Base-by-base conservation (phyloP, 1,140 invertebrate species). In the Camponotus vicinus region DNA sequence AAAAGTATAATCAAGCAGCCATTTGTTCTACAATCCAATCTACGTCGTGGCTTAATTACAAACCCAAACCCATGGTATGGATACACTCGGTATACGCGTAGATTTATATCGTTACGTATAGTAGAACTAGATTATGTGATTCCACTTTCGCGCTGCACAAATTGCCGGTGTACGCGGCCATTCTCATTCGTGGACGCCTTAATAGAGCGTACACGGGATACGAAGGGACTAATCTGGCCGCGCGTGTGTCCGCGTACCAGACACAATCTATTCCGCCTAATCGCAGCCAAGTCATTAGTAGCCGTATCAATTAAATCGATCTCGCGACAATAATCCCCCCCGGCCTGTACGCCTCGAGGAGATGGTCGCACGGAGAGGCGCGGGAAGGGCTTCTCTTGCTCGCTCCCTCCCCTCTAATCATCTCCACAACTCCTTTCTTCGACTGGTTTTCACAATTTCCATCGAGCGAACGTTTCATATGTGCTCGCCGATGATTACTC, bases 91-190 rank as follows among this genome's bases (percentile, higher is more conserved):
- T 85, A 77, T 37, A 57, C 37, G 69, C 37, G 69, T 52, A 64
- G 75, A 80, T 76, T 66, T 69, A 70, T 83, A 87, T 90, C 77
- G 85, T 34, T 61, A 69, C 75, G 80, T 71, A 61, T 67, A 78
- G 66, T 66, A 73, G 21, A 89, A 87, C 89, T 84, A 88, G 88
- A 89, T 90, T 90, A 90, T 77, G 89, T 84, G 86, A 90, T 90
- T 66, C 64, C 52, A 64, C 77, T 88, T 86, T 90, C 82, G 80
- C 88, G 76, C 52, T 59, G 59, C 82, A 77, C 73, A 88, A 90
- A 90, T 90, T 88, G 82, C 89, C 61, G 69, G 70, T 75, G 75
- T 82, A 77, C 71, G 80, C 80, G 18, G 45, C 82, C 73, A 71
- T 88, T 88, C 59, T 57, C 80, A 85, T 86, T 90, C 70, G 88